These are phyloP conservation scores for Chlorops oryzae DNA, from an alignment of 1,140 invertebrate species.

Conservation along the genomic window DNA sequence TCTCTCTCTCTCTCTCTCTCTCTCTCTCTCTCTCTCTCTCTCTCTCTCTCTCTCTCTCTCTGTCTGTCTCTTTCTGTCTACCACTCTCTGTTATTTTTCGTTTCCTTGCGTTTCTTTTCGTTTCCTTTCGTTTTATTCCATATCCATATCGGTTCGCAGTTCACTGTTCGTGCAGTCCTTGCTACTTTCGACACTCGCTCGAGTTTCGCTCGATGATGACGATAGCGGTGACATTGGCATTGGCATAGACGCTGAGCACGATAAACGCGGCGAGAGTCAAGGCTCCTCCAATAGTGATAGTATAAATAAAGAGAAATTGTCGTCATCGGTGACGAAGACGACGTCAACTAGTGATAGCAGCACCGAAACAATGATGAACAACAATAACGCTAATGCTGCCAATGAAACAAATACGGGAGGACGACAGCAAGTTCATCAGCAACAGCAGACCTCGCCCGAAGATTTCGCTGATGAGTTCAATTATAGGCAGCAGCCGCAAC, in stretches of 20 bases:
- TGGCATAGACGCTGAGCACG: constrained; percentile 18
- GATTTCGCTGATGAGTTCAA: constrained; percentile 42
- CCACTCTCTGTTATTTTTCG: no score
- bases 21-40: no score
- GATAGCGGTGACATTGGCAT: constrained; percentile 21
- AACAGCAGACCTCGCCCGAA: constrained; percentile 45
- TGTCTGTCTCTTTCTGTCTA: no score
- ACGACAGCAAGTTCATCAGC: constrained; percentile 42
- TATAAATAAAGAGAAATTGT: constrained; percentile 42
- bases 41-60: no score
- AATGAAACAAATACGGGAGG: constrained; percentile 23
- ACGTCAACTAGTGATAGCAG: constrained; percentile 20
- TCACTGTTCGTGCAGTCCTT: constrained; percentile 44
- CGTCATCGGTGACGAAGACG: constrained; percentile 14
- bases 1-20: no score
- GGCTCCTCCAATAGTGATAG: constrained; percentile 41
- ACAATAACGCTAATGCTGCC: constrained; percentile 36
- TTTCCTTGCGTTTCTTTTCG: no score
- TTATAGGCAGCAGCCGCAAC: no score
- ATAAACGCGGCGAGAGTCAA: constrained; percentile 16
- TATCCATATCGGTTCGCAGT: no score
- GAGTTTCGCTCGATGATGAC: constrained; percentile 24
- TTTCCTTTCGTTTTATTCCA: no score
- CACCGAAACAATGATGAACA: constrained; percentile 38
- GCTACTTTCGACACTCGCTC: constrained; percentile 37